Base-by-base conservation (phyloP, 1,140 invertebrate genomes). In the Cydia strobilella region DNA sequence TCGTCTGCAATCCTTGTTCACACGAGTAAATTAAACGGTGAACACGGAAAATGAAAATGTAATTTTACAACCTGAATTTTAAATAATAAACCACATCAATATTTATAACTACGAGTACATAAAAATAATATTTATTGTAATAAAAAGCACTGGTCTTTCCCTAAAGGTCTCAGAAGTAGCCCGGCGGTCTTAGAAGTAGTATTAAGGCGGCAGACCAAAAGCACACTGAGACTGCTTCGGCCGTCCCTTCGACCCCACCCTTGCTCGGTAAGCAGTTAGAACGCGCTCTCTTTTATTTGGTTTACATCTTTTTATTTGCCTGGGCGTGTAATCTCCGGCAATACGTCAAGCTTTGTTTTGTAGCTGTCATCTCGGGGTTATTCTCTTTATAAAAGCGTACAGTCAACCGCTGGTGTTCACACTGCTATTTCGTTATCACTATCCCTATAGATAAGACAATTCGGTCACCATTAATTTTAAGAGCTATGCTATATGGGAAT, bases 331-430 rank as follows among this genome's bases (percentile, higher is more conserved):
- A 69, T 69, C 65, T 69, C 13, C 65, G 65, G 65, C 65, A 69
- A 69, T 69, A 69, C 65, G 65, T 69, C 65, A 69, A n/a, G 27
- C 65, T 69, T 69, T 69, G 65, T 69, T 69, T 69, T 69, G 65
- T 39, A 69, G 65, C 65, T 39, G 65, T 69, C 65, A 69, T 69
- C 65, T 69, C 31, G 15, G 65, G 63, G 65, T 69, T 69, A 39
- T 69, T 69, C 27, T 69, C 65, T 69, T 31, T 69, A 35, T 69
- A 69, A 69, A 69, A 35, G 65, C n/a, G 65, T 69, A 69, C 54
- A 23, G 54, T 59, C 20, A 9, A 0, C 54, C 18, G 51, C 15
- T 7, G 54, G 9, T 23, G 6, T 59, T 59, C 54, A n/a, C 54
- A 59, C 54, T 59, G 18, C 54, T 7, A 23, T 59, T 59, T 59